Conservation (phyloP, 2,888 invertebrate species). For the Sepioteuthis lessoniana region DNA sequence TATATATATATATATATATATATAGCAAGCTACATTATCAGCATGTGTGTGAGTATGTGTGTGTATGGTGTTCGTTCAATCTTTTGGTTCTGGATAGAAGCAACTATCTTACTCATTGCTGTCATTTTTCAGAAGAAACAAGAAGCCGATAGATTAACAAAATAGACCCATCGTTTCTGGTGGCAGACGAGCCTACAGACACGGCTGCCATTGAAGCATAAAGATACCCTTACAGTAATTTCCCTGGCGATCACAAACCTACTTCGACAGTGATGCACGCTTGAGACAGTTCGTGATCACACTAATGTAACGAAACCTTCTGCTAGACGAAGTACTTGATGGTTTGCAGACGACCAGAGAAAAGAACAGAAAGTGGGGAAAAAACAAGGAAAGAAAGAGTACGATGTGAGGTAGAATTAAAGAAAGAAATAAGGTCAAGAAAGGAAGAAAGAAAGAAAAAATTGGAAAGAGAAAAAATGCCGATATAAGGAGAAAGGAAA, state of each 20-base stretch:
- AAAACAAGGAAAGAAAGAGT: no score
- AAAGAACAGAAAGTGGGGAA: background rate
- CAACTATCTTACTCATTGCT: background rate
- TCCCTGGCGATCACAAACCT: background rate
- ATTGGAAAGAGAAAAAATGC: no score
- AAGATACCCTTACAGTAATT: background rate
- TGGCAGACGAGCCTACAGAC: background rate
- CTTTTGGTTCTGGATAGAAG: no score
- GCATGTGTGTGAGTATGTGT: background rate
- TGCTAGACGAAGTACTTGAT: background rate
- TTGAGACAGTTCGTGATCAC: conserved; percentile 3
- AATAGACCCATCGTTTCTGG: background rate
- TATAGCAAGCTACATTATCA: background rate
- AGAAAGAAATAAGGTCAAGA: no score
- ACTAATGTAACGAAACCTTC: conserved; percentile 16
- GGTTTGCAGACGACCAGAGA: background rate
- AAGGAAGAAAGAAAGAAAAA: no score
- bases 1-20: background rate
- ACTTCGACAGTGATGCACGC: conserved; percentile 6
- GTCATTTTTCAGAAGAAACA: conserved; percentile 9
- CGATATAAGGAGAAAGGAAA: no score
- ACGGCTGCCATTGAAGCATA: background rate
- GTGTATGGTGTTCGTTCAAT: background rate
- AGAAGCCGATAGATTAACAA: background rate
- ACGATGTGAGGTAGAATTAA: no score